phyloP scores from a whole-genome alignment of 2,797 vertebrate genomes.

The Notamacropus eugenii region DNA sequence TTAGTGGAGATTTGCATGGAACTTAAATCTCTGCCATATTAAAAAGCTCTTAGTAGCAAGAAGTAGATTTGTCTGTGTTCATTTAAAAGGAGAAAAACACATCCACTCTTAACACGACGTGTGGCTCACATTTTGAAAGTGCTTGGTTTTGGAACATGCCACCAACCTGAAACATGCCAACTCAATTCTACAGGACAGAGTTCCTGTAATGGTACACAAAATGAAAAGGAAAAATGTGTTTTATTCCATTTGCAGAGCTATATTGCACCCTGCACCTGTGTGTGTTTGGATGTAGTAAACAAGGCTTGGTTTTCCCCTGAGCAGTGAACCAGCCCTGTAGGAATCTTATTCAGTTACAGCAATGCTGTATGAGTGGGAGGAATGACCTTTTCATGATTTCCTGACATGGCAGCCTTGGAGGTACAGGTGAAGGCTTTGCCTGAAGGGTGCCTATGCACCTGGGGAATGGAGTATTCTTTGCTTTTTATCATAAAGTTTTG shows the following conservation, averaged over 20 bases:
- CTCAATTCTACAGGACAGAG: constrained; percentile 42
- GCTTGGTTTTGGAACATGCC: background rate
- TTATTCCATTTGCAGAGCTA: background rate
- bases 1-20: constrained; percentile 46
- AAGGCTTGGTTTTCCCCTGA: constrained; percentile 8
- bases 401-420: constrained; percentile 21
- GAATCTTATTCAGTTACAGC: background rate
- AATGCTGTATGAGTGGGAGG: background rate
- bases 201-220: constrained; percentile 33
- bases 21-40: background rate
- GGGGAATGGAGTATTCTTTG: constrained; percentile 57
- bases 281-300: background rate
- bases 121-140: background rate
- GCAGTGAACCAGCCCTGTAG: background rate
- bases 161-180: background rate
- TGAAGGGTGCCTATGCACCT: constrained; percentile 40
- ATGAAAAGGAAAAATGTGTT: background rate
- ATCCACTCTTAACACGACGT: background rate
- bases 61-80: background rate
- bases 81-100: background rate
- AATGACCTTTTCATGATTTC: constrained; percentile 27
- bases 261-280: background rate
- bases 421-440: constrained; percentile 26
- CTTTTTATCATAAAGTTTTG: constrained; percentile 59
- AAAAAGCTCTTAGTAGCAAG: background rate